Evolutionary conservation across 92 coral and sea anemone species (phyloP).

Genomic region (Palythoa caribaeorum): DNA sequence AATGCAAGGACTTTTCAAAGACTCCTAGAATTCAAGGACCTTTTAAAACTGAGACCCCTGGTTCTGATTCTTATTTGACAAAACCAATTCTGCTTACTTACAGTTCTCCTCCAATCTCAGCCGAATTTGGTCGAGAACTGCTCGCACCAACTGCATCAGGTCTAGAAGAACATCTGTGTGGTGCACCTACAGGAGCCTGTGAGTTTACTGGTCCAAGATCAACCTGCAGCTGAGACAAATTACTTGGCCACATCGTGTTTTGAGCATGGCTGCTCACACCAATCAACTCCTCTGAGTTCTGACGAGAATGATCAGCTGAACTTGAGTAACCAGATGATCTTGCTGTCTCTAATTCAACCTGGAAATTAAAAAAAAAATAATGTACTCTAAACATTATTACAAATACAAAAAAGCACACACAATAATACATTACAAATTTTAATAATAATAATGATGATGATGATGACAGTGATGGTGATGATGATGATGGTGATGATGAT

Average conservation of each 20-base stretch:
- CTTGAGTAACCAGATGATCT: constrained; percentile 39
- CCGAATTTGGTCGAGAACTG: constrained; percentile 78
- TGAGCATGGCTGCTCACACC: constrained; percentile 7
- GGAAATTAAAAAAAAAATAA: neutral
- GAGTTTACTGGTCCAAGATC: constrained; percentile 27
- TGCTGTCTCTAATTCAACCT: constrained; percentile 38
- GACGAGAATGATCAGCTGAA: constrained; percentile 49
- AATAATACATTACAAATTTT: too few species aligned
- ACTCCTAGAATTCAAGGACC: too few species aligned
- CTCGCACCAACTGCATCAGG: neutral
- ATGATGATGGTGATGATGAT: too few species aligned
- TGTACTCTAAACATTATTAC: neutral
- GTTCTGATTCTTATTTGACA: too few species aligned
- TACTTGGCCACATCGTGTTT: neutral
- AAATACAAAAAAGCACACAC: too few species aligned
- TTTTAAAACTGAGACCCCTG: too few species aligned
- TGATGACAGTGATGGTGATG: too few species aligned
- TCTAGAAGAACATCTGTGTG: constrained; percentile 7
- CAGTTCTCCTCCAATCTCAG: constrained; percentile 86
- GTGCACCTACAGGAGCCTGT: constrained; percentile 3
- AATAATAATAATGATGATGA: too few species aligned
- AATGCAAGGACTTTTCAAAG: too few species aligned
- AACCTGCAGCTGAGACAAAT: constrained; percentile 31
- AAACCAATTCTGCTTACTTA: constrained; percentile 55
- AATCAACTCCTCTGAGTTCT: constrained; percentile 31